A percentile compares a stretch with the other conserved stretches of the same genome.
These are phyloP conservation scores for Ameiurus melas DNA, from an alignment of 2,113 vertebrate species.

Conservation along the genomic window DNA sequence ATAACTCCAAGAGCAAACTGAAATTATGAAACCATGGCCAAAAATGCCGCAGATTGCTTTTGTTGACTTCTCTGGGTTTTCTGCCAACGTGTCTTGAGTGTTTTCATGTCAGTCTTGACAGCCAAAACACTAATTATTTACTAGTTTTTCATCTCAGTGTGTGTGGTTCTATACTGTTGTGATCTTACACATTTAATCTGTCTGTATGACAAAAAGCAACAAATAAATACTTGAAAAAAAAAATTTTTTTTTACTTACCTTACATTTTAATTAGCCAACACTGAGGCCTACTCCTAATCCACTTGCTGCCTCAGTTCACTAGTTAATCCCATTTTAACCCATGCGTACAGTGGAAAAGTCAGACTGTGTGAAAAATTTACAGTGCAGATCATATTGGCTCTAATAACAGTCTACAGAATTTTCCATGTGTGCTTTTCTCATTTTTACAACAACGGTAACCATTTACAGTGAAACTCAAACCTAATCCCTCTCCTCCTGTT, in stretches of 20 bases:
- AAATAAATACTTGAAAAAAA: neutral
- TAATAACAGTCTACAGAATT: conserved; percentile 48
- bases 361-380: conserved; percentile 40
- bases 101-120: neutral
- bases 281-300: conserved; percentile 24
- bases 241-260: neutral
- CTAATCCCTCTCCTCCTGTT: conserved; percentile 49
- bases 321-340: conserved; percentile 41
- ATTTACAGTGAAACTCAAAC: conserved; percentile 48
- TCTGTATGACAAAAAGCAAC: neutral
- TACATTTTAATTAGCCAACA: neutral
- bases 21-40: neutral
- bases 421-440: conserved; percentile 58
- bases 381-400: conserved; percentile 36
- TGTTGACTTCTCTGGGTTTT: neutral
- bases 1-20: neutral
- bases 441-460: conserved; percentile 58
- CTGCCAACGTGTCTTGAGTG: neutral
- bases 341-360: conserved; percentile 44
- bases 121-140: too few species aligned
- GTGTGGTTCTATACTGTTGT: neutral
- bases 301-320: neutral
- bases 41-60: neutral
- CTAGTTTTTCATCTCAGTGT: too few species aligned
- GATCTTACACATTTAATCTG: neutral